Base-by-base conservation (phyloP, 1,140 invertebrate genomes). In the Drosophila ercepeae region DNA sequence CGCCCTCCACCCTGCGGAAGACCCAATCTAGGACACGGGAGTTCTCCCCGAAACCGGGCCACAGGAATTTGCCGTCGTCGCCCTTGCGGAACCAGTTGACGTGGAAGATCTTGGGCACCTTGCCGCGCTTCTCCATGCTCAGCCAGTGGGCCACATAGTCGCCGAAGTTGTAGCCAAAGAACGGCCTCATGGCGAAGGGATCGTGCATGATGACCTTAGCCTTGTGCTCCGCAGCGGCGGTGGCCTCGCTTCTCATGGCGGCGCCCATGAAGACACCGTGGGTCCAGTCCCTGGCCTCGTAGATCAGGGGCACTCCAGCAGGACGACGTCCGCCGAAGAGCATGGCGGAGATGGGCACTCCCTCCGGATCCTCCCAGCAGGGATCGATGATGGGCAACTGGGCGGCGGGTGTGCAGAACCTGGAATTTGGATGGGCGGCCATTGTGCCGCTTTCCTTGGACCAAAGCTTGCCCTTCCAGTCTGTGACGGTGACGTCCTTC, bases 91-190 rank as follows among this genome's bases (percentile, higher is more conserved):
- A 98, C 97, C 97, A 98, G 84, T 98, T 98, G 0, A 98, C 97
- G 81, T 98, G 96, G 93, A 97, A 98, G 58, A 98, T 95, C 83
- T 95, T 95, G 2, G 97, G 97, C 5, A 98, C 83, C 25, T 92
- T 91, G 1, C 94, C 81, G 1, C 92, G 90, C 1, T 94, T 88
- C 48, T 93, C 93, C 93, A 98, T 95, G 70, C 93, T 95, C 5
- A 98, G 89, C 98, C 98, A 99, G 78, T 99, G 98, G 1, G 94
- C 79, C 3, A 99, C 92, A 89, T 99, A 99, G 67, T 98, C 93
- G 4, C 97, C 97, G 82, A 98, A 98, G 91, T 99, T 99, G 92
- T 99, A 99, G 3, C 98, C 98, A 88, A 98, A 98, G 93, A 99
- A 99, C 34, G 98, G 98, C 45, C 97, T 93, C 97, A 98, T 98